Base-by-base conservation (phyloP, 2,113 vertebrate species). In the Megaleporinus macrocephalus region DNA sequence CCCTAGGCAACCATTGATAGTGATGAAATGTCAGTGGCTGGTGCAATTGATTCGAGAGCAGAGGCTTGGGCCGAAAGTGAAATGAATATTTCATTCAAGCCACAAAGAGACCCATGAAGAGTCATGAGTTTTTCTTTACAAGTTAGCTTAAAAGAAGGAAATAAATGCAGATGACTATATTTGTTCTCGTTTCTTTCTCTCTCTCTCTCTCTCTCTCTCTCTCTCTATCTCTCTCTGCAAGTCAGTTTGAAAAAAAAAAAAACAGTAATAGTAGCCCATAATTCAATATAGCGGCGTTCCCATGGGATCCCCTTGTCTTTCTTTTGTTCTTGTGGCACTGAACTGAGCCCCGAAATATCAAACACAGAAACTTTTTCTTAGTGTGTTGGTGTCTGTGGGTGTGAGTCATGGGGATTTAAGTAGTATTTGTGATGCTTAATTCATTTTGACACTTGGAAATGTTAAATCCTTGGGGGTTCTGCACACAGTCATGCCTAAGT, bases 391-490 rank as follows among this genome's bases (percentile, higher is more conserved):
- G 59, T 79, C 65, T 78, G 77, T 84, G 87, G 44, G 73, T 44
- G 20, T 61, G 57, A 22, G 33, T 70, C 84, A 88, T 70, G 20
- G 65, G 83, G 86, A 86, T 85, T 87, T 86, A 87, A 87, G 86
- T 71, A 83, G 80, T 82, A 80, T 86, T 87, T 86, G 81, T 87
- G 87, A 88, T 74, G 79, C 78, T 84, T 90, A 90, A 90, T 90
- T 87, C 86, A 82, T 86, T 86, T 82, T 90, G 87, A 90, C 89
- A 88, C 81, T 84, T 88, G 86, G 87, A 90, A 88, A 90, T 90
- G 87, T 88, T 90, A 90, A 90, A 85, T 86, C 89, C 89, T 76
- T 13, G n/a, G 71, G 89, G 89, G 84, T 83, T 85, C 77, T 83
- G 83, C 83, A 81, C 86, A 83, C 84, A 83, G 79, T 80, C 77